Evolutionary conservation across 2,888 invertebrate species (phyloP), one percentile per base, ranked within the genome.

Genomic region (Busseola fusca): DNA sequence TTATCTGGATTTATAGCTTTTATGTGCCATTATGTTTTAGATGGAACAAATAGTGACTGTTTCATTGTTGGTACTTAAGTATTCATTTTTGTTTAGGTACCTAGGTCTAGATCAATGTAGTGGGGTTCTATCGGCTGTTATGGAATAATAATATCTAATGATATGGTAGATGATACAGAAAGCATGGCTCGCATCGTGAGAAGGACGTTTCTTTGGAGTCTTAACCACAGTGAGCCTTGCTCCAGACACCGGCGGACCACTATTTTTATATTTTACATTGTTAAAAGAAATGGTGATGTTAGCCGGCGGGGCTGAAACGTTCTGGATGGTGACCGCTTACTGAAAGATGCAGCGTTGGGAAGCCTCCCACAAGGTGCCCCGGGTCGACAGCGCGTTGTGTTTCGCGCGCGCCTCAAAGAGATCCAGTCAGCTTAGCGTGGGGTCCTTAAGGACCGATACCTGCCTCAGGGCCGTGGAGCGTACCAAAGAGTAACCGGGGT

Each of bases 1-100:
- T 40, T 52, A 34, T 40, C 21, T 42, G 30, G 40, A 57, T 27
- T 30, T 27, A 48, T 52, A 60, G 56, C 10, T 56, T 64, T 56
- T 40, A 78, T 64, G 30, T 45, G 21, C n/a, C n/a, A 64, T 64
- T 66, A 48, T 34, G 56, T 64, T 82, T 64, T 64, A 56, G 66
- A 50, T 65, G 42, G n/a, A 21, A 48, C 18, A 74, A 79, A 67
- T 59, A 63, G 71, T 64, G 62, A 14, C 48, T 40, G 54, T 50
- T 54, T 63, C 12, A 69, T 34, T 42, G 2, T 18, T 27, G 7
- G 16, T 65, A n/a, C 16, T 16, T n/a, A 60, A 18, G 12, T 40
- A 67, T 25, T 14, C 7, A 9, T n/a, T 40, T 50, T 50, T 42
- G 21, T 21, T 48, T 16, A 25, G n/a, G n/a, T n/a, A n/a, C 18